Conservation (phyloP, 2,797 vertebrate genomes). For the Gallinago stenura region DNA sequence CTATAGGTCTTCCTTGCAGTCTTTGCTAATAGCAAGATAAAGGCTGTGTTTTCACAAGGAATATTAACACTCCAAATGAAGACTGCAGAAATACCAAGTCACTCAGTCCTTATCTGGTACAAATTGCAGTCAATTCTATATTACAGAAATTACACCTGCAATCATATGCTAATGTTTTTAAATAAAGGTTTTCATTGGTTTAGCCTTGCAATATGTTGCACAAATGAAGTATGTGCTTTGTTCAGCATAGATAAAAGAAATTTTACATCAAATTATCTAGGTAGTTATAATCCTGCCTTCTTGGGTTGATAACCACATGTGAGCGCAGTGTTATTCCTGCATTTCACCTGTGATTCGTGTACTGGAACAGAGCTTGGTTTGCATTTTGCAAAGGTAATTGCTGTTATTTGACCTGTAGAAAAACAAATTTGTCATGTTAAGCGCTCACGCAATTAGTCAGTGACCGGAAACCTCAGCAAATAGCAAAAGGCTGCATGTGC, state of each 20-base stretch:
- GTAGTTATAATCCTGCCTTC: background rate
- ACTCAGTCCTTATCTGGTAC: background rate
- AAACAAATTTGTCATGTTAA: background rate
- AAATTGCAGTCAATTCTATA: background rate
- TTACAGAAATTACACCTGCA: background rate
- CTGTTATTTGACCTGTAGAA: background rate
- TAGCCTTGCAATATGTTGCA: background rate
- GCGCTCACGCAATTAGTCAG: background rate
- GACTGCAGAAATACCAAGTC: background rate
- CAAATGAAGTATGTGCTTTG: background rate
- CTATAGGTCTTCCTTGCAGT: background rate
- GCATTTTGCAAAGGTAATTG: background rate
- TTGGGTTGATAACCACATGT: background rate
- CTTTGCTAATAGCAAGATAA: background rate
- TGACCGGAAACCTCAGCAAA: background rate
- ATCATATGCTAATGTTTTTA: background rate
- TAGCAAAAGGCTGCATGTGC: background rate
- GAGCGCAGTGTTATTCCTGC: background rate
- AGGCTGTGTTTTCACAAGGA: background rate
- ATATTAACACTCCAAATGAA: background rate
- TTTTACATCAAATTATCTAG: background rate
- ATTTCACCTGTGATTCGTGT: background rate
- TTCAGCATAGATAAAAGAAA: background rate
- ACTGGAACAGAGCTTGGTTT: background rate
- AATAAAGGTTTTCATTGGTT: background rate